Evolutionary conservation across 2,888 invertebrate species (phyloP).

Genomic region (Ochropacha duplaris): DNA sequence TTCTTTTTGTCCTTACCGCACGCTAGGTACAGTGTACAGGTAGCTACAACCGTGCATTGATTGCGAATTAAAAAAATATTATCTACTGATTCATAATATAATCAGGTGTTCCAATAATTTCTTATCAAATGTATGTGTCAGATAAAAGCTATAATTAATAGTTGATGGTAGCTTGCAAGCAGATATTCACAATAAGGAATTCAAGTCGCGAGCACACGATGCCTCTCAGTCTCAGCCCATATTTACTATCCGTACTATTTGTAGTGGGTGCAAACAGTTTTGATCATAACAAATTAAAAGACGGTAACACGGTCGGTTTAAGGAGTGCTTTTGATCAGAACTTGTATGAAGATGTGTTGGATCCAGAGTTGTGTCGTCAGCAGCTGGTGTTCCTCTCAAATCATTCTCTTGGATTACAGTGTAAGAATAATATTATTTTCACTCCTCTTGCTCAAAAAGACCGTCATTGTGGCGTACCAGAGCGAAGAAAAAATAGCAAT

Average conservation of each 20-base stretch:
- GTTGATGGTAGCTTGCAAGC: not conserved
- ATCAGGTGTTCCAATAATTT: not conserved
- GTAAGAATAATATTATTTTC: no score
- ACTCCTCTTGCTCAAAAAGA: no score
- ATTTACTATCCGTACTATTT: not conserved
- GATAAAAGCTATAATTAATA: not conserved
- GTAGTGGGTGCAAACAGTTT: not conserved
- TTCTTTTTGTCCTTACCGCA: no score
- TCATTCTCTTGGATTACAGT: conserved; percentile 15
- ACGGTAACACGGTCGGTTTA: not conserved
- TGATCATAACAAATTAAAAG: no score
- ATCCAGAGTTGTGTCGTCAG: conserved; percentile 12
- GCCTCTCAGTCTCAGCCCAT: not conserved
- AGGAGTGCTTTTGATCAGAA: conserved; percentile 18
- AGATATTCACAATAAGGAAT: not conserved
- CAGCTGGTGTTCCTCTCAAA: conserved; percentile 18
- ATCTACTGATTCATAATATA: no score
- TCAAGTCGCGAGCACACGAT: not conserved
- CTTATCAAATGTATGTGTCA: not conserved
- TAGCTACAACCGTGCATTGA: no score
- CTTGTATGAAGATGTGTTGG: conserved; percentile 15
- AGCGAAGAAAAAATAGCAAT: no score
- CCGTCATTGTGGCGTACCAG: no score
- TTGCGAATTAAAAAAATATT: no score
- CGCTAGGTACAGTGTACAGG: no score